These are phyloP conservation scores for Luffia ferchaultella DNA, from an alignment of 2,888 invertebrate species.

Conservation along the genomic window DNA sequence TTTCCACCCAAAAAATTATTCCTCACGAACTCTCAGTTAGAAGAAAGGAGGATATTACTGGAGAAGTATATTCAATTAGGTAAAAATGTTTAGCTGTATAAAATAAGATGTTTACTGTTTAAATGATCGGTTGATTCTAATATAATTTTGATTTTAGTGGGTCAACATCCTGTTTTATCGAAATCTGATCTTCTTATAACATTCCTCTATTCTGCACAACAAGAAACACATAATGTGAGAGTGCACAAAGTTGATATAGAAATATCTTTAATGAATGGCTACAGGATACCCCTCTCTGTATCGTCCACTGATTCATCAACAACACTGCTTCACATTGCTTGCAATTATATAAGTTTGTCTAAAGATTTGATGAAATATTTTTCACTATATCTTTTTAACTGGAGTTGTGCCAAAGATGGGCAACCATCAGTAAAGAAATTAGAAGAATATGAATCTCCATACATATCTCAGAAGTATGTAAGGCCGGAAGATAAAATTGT, in stretches of 20 bases:
- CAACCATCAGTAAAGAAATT: slow-evolving; percentile 84
- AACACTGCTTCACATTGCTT: slow-evolving; percentile 82
- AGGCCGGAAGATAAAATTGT: slow-evolving; percentile 80
- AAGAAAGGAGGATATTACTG: slow-evolving; percentile 83
- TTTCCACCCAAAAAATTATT: slow-evolving; percentile 95
- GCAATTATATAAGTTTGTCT: slow-evolving; percentile 81
- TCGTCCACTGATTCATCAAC: slow-evolving; percentile 86
- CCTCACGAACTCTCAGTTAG: slow-evolving; percentile 83
- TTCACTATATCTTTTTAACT: slow-evolving; percentile 86
- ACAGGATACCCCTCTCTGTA: slow-evolving; percentile 81
- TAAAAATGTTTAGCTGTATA: slow-evolving; percentile 35
- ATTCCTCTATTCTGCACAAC: slow-evolving; percentile 90
- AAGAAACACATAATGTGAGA: slow-evolving; percentile 79
- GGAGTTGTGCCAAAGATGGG: slow-evolving; percentile 75
- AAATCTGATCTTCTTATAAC: slow-evolving; percentile 83
- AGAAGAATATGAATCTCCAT: slow-evolving; percentile 97
- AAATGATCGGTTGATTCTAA: background rate
- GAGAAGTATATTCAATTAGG: slow-evolving; percentile 95
- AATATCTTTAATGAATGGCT: slow-evolving; percentile 86
- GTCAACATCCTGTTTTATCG: slow-evolving; percentile 84
- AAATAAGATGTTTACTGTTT: background rate
- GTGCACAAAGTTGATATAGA: slow-evolving; percentile 78
- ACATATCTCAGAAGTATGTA: slow-evolving; percentile 86
- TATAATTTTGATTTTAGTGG: slow-evolving; percentile 66
- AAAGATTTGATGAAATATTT: slow-evolving; percentile 86